Base-by-base conservation (phyloP, 2,888 invertebrate species). In the Caenorhabditis doughertyi region DNA sequence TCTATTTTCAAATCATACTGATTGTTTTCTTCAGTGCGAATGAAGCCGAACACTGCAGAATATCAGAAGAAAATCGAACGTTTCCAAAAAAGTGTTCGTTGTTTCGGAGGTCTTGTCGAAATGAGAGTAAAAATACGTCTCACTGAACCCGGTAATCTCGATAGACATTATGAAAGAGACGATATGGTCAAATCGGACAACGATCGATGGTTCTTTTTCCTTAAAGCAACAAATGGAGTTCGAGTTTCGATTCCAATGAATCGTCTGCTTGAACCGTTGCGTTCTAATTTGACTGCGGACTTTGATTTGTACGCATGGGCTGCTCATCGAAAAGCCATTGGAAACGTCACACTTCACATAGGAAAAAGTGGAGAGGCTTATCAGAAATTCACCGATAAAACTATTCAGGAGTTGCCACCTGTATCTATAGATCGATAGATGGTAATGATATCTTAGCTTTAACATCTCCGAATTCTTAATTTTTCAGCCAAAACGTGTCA, bases 291-390 rank as follows among this genome's bases (percentile, higher is more conserved):
- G 9, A 56, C 55, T 7, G 80, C 80, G 0, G 55, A 68, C 3
- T 81, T 81, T 23, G 60, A 65, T 42, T 42, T 72, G 51, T 32
- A 32, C 42, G 67, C 77, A 4, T 82, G 82, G 82, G 82, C 62
- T 0, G n/a, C 67, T 3, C 72, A 62, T 55, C 49, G 68, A n/a
- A 72, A 62, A 60, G n/a, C 72, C 0, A 27, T 77, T 27, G 68
- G 56, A 8, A 60, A 62, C 3, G 72, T 68, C 0, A 23, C 23
- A 0, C 23, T 81, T 13, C 81, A 81, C 44, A 67, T 81, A 21
- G 81, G 81, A 21, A 9, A n/a, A 16, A 27, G 4, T 13, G 65
- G 58, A 51, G 60, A 76, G 35, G 76, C 60, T 3, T 58, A 2
- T 39, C 47, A 25, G 23, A 11, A 16, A 18, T 53, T 27, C 7